Evolutionary conservation across 2,113 vertebrate genomes (phyloP), one percentile per base, ranked within the genome.

Genomic region (Callithrix jacchus): DNA sequence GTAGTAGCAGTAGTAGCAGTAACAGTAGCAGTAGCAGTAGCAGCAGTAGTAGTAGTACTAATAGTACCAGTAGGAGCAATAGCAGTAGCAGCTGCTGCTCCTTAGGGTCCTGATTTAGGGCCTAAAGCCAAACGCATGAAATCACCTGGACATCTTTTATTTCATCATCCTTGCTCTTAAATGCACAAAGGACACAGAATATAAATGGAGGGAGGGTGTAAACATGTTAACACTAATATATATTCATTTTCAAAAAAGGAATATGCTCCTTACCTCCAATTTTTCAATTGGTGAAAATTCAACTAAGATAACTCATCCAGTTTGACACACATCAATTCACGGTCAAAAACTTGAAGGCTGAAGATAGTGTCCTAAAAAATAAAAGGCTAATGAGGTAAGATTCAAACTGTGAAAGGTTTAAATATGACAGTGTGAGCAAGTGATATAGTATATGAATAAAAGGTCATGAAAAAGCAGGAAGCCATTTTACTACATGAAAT

Each of bases 221-320:
- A 76, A 90, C 20, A 47, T 71, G 32, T 27, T 77, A 92, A 88
- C 0, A 86, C 40, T 25, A 87, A 81, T 73, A 91, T 1, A 93
- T 25, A 89, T 77, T 83, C 3, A 42, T 87, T 90, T 76, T 61
- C 42, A 90, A 94, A 80, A 76, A 76, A 94, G 32, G 81, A 64
- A 80, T 7, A 81, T 0, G 92, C 18, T 83, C 54, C 96, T 96
- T 97, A 95, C 87, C 94, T 96, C n/a, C 42, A 86, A 91, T 76
- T 82, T 95, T 92, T 96, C 84, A 93, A 86, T 4, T 81, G 70
- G 35, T 49, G 42, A 89, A 92, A 93, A 64, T 86, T 97, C 92
- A 96, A 92, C 71, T 96, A 93, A 86, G 30, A 90, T 32, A 82
- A 61, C 47, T 66, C 85, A 40, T 91, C 54, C 82, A 97, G 52